A percentile compares a stretch with the other conserved stretches of the same genome.
phyloP scores from a whole-genome alignment of 2,888 invertebrate genomes.

The Penaeus monodon region DNA sequence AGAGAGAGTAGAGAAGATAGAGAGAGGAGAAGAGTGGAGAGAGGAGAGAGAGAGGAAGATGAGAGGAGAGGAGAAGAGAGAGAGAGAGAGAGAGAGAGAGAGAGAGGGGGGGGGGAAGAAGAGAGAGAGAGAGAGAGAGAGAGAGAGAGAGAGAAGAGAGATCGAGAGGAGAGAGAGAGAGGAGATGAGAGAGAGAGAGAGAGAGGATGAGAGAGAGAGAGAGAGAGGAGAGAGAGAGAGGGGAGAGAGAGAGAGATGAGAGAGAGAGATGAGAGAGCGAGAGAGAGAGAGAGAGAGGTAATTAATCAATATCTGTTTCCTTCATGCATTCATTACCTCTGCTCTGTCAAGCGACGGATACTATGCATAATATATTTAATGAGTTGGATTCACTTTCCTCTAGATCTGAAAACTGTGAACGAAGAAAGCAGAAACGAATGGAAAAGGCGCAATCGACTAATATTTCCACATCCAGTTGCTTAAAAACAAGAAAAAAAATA shows the following conservation, averaged over 20 bases:
- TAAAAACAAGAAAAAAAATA: too few species aligned
- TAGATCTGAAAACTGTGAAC: too few species aligned
- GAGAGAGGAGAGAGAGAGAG: slow-evolving; percentile 1
- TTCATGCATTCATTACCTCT: not conserved
- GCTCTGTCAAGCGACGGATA: not conserved
- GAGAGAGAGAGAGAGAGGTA: not conserved
- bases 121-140: too few species aligned
- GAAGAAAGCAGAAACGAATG: too few species aligned
- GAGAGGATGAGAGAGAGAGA: not conserved
- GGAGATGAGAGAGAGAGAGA: slow-evolving; percentile 15
- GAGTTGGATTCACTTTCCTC: too few species aligned
- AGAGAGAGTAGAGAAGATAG: not conserved
- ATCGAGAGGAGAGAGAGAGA: too few species aligned
- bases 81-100: slow-evolving; percentile 10
- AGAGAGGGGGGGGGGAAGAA: too few species aligned
- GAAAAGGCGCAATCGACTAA: too few species aligned
- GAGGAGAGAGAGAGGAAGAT: not conserved
- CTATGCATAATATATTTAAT: not conserved
- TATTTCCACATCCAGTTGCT: too few species aligned
- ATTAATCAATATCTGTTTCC: too few species aligned
- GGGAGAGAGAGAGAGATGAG: not conserved
- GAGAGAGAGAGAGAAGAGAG: not conserved
- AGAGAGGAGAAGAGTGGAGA: too few species aligned
- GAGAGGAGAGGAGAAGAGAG: too few species aligned
- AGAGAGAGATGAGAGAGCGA: slow-evolving; percentile 23